These are phyloP conservation scores for Pachypsylla venusta DNA, from an alignment of 1,140 invertebrate species.

Conservation along the genomic window DNA sequence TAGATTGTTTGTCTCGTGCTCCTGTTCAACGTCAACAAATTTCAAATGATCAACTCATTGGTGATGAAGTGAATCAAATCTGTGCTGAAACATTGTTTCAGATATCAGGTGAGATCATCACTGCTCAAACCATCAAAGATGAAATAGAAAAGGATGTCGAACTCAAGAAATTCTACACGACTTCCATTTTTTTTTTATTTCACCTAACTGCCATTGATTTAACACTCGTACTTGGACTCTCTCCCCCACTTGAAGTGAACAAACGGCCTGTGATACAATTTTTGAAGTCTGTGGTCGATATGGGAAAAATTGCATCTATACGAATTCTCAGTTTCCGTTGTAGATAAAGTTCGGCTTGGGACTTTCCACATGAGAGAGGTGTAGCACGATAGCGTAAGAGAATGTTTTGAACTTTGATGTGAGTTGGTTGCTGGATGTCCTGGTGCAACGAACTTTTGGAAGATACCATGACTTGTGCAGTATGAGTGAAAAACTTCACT, in stretches of 20 bases:
- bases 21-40: slow-evolving; percentile 15
- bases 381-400: no score
- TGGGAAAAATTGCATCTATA: slow-evolving; percentile 15
- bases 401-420: no score
- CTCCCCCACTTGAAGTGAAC: no score
- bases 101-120: neutral
- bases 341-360: slow-evolving; percentile 1
- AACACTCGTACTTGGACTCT: slow-evolving; percentile 24
- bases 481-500: no score
- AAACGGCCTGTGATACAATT: slow-evolving; percentile 22
- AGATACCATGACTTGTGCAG: slow-evolving; percentile 23
- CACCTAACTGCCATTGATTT: slow-evolving; percentile 5
- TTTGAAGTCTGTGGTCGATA: slow-evolving; percentile 22
- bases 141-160: slow-evolving; percentile 13
- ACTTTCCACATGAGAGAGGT: no score
- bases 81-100: neutral
- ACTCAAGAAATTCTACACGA: slow-evolving; percentile 5
- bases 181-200: neutral
- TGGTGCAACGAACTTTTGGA: slow-evolving; percentile 24
- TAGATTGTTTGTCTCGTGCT: slow-evolving; percentile 26
- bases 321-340: slow-evolving; percentile 11
- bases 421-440: slow-evolving; percentile 25
- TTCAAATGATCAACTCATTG: neutral
- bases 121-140: neutral
- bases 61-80: slow-evolving; percentile 9